Conservation (phyloP, 2,888 invertebrate species). For the Hecatera dysodea region DNA sequence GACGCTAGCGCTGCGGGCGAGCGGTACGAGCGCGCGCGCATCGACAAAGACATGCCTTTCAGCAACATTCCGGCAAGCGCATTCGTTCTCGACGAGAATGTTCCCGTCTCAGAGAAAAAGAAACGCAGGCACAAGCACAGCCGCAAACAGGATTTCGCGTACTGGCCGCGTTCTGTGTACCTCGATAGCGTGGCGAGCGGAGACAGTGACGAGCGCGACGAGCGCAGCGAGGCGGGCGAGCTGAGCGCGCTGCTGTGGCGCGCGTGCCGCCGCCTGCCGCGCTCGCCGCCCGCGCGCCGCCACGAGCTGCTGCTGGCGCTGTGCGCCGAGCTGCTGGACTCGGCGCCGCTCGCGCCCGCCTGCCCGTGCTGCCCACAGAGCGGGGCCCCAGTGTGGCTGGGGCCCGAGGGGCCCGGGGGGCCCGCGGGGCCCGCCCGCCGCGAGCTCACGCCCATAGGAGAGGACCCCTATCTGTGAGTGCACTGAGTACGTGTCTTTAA, state of each 20-base stretch:
- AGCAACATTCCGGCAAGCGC: slow-evolving; percentile 63
- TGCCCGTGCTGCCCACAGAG: slow-evolving; percentile 16
- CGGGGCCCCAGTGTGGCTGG: not conserved
- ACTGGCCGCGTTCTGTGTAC: slow-evolving; percentile 19
- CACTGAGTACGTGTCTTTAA: not conserved
- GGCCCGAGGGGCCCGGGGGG: not conserved
- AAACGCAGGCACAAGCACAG: slow-evolving; percentile 25
- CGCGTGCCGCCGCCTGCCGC: slow-evolving; percentile 18
- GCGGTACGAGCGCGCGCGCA: slow-evolving; percentile 16
- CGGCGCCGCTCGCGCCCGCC: not conserved
- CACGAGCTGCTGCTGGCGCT: slow-evolving; percentile 38
- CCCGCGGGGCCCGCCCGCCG: slow-evolving; percentile 13
- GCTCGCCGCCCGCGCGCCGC: not conserved
- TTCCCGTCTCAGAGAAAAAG: not conserved
- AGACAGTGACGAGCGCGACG: not conserved
- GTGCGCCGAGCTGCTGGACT: slow-evolving; percentile 50
- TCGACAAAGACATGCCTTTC: slow-evolving; percentile 48
- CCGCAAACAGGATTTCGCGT: slow-evolving; percentile 5
- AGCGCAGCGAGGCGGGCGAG: not conserved
- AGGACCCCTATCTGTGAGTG: slow-evolving; percentile 18
- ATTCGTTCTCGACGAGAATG: slow-evolving; percentile 56
- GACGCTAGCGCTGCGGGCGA: slow-evolving; percentile 4
- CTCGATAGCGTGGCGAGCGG: not conserved
- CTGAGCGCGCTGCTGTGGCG: not conserved
- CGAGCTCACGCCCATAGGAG: slow-evolving; percentile 15